Evolutionary conservation across 2,888 invertebrate genomes (phyloP), one percentile per base, ranked within the genome.

Genomic region (Eilema sororculum): DNA sequence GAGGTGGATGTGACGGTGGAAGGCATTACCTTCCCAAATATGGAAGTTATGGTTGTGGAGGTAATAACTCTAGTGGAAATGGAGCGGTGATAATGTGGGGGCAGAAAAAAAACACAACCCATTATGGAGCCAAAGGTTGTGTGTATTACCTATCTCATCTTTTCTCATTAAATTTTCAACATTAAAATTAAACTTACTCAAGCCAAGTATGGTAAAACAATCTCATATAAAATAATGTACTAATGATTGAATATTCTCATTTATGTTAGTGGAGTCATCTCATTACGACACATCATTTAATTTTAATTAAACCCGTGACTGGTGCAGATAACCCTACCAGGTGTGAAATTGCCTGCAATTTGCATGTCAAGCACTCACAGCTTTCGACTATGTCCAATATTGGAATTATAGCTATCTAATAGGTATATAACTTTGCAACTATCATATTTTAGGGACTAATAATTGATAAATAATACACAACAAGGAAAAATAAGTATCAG

Each of bases 331-430:
- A 28, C 28, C 10, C 20, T n/a, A 2, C 16, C 25, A 41, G 64
- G 64, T 52, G 28, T 64, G 63, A 63, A 63, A 25, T 24, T 63
- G 41, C 25, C 41, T n/a, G 41, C 25, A 46, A 46, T 63, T 63
- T 63, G 63, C 46, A 63, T 41, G 25, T 25, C 37, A 8, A 46
- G 25, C 25, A 59, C 13, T 24, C 13, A 25, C 13, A 16, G 58
- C 25, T 58, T 3, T 58, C 24, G 28, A 58, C 16, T 24, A 58
- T 25, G 25, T 6, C 16, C 52, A 52, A 52, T 52, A 52, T 52
- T 52, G 8, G 8, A 52, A 52, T n/a, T 20, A n/a, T n/a, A 52
- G 52, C n/a, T 52, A 52, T n/a, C 6, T n/a, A n/a, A 52, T 52
- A 37, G 10, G 37, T 37, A 46, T n/a, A 46, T 9, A n/a, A 4